Evolutionary conservation across 2,113 vertebrate species (phyloP).

Genomic region (Perca flavescens): DNA sequence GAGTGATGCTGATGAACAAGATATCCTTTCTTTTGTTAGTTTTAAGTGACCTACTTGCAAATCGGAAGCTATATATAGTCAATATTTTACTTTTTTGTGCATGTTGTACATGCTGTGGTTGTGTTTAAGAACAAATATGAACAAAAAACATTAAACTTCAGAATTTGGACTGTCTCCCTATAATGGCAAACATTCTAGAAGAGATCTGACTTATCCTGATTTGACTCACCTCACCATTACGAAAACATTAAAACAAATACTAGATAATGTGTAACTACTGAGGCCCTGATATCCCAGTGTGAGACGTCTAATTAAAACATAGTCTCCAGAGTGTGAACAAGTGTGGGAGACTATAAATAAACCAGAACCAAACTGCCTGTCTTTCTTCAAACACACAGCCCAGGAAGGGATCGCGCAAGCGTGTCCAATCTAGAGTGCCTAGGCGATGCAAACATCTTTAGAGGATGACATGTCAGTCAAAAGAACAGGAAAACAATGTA

Average conservation of each 20-base stretch:
- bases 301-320: conserved; percentile 59
- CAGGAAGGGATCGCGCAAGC: conserved; percentile 52
- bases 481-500: conserved; percentile 58
- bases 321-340: conserved; percentile 55
- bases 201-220: conserved; percentile 11
- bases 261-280: conserved; percentile 25
- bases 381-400: conserved; percentile 62
- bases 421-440: conserved; percentile 72
- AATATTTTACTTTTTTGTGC: not conserved
- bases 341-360: conserved; percentile 69
- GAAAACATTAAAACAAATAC: conserved; percentile 24
- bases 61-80: not conserved
- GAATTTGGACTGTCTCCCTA: not conserved
- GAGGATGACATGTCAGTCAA: conserved; percentile 74
- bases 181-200: conserved; percentile 4
- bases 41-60: conserved; percentile 16
- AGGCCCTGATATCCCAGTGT: conserved; percentile 41
- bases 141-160: not conserved
- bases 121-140: not conserved
- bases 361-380: conserved; percentile 61
- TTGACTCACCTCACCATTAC: conserved; percentile 11
- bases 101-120: not conserved
- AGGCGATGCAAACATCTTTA: conserved; percentile 64
- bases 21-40: not conserved
- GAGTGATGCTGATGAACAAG: conserved; percentile 3